phyloP scores from a whole-genome alignment of 1,140 invertebrate genomes.

The Rhopalosiphum padi region DNA sequence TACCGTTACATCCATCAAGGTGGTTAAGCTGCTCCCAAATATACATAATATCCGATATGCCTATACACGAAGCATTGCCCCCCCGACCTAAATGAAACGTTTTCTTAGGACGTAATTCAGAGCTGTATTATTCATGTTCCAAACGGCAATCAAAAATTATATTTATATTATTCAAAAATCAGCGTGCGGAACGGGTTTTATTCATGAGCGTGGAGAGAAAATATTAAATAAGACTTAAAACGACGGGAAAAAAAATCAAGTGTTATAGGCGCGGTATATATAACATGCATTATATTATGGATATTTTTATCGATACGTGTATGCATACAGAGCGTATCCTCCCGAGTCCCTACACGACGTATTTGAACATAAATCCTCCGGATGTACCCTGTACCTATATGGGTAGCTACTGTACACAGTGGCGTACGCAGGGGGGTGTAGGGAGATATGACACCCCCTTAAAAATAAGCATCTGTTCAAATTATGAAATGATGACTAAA shows the following conservation, averaged over 20 bases:
- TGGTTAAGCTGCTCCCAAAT: neutral
- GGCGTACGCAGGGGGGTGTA: too few species aligned
- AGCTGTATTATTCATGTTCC: neutral
- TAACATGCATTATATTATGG: neutral
- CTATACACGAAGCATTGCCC: neutral
- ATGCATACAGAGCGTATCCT: neutral
- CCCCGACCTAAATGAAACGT: neutral
- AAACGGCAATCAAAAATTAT: neutral
- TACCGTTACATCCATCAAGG: neutral
- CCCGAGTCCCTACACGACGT: neutral
- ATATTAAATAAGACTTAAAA: neutral
- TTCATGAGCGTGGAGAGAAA: neutral
- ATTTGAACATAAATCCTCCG: neutral
- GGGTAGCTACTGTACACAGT: too few species aligned
- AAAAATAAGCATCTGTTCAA: too few species aligned
- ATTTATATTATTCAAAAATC: neutral
- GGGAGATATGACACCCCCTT: too few species aligned
- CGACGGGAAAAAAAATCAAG: neutral
- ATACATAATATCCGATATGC: neutral
- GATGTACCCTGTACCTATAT: neutral
- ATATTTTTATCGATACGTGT: neutral
- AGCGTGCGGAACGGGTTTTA: neutral
- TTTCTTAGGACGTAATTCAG: neutral
- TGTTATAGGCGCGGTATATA: neutral
- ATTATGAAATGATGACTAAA: too few species aligned